Base-by-base conservation (phyloP, 2,113 vertebrate genomes). In the Leucoraja erinaceus region DNA sequence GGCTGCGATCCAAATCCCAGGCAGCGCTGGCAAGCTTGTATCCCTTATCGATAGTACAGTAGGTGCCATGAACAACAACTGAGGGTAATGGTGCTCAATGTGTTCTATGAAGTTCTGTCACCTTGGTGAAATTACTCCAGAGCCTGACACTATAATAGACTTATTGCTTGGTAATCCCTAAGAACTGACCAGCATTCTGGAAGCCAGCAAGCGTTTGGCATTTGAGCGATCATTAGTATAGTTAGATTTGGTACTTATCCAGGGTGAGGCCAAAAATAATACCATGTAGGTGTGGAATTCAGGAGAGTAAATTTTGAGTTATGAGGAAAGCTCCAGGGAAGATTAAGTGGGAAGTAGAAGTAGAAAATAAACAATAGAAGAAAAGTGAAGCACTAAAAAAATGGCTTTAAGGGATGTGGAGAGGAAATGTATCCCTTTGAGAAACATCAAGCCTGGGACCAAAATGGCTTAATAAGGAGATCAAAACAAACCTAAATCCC, bases 251-350 rank as follows among this genome's bases (percentile, higher is more conserved):
- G 38, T 91, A 72, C 20, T 38, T 74, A 72, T 91, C 70, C 72
- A 72, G 70, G 38, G 66, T 74, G 38, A 31, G 68, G 90, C 90
- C 90, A 91, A 91, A 72, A 91, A 91, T 91, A 91, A 91, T 54
- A 91, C 28, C 83, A 72, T 70, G 10, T 25, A 91, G 59, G 68
- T 91, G 88, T 20, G 72, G 68, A 72, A 25, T 33, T 91, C 70
- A 91, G 68, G 66, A 91, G 90, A 91, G 66, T 22, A 25, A 25
- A 54, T 72, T 66, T 54, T 72, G 90, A 91, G 66, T 72, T 72
- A 54, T 38, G 63, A 28, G 20, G 22, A 91, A 72, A 74, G 90
- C 66, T 72, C 90, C 20, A 72, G 90, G 90, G 68, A 72, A 54
- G 66, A 91, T 72, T 91, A 72, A 91, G 20, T 91, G 90, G 90